Evolutionary conservation across 64 coral and sea anemone genomes (phyloP).

Genomic region (Astreopora myriophthalma): DNA sequence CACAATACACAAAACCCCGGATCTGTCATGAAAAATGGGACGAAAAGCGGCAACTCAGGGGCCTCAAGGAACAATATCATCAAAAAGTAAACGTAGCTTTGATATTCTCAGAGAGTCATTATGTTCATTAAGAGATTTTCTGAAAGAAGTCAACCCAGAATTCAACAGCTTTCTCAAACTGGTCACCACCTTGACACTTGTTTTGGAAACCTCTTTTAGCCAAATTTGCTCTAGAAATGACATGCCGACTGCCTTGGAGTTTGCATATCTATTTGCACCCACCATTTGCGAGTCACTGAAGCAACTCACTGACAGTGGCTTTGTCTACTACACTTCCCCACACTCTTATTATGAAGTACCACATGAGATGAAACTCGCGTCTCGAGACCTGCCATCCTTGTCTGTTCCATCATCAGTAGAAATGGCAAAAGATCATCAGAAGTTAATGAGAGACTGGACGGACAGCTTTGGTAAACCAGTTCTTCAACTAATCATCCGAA

Average conservation of each 20-base stretch:
- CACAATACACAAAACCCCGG: no score
- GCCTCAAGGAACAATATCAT: constrained; percentile 14
- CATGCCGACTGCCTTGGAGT: constrained; percentile 54
- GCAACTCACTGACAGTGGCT: constrained; percentile 31
- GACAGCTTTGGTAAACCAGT: constrained; percentile 53
- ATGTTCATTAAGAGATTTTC: neutral
- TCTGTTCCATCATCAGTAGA: neutral
- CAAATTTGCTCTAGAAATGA: constrained; percentile 49
- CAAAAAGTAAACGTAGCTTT: constrained; percentile 11
- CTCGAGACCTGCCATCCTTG: constrained; percentile 15
- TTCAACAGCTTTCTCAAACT: neutral
- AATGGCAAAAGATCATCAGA: constrained; percentile 58
- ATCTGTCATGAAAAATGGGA: no score
- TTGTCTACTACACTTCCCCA: constrained; percentile 19
- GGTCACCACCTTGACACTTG: constrained; percentile 33
- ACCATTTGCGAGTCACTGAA: constrained; percentile 40
- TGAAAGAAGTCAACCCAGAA: neutral
- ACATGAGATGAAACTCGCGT: constrained; percentile 11
- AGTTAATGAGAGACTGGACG: constrained; percentile 47
- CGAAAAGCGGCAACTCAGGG: constrained; percentile 22
- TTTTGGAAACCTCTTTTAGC: constrained; percentile 45
- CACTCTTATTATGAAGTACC: constrained; percentile 34
- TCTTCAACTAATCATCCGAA: constrained; percentile 22
- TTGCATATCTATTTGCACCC: constrained; percentile 32
- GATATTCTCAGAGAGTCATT: constrained; percentile 35